Conservation (phyloP, 2,888 invertebrate species). For the Omphaloscelis lunosa region DNA sequence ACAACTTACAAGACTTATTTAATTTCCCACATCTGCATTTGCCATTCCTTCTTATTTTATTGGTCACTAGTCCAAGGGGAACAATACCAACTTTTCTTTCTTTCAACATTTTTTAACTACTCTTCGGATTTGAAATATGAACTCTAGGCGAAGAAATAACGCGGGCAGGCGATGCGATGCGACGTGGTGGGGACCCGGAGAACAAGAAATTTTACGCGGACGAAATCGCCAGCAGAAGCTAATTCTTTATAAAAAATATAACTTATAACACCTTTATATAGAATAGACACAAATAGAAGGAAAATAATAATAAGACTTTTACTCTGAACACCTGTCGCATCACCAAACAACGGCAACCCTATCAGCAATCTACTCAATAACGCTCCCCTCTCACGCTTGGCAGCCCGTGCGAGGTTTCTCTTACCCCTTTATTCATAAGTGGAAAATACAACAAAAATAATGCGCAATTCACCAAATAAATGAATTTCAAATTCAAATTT, state of each 20-base stretch:
- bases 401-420: slow-evolving; percentile 38
- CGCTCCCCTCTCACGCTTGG: slow-evolving; percentile 47
- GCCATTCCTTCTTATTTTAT: background rate
- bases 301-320: slow-evolving; percentile 52
- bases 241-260: background rate
- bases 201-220: no score
- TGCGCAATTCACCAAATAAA: background rate
- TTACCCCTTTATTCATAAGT: slow-evolving; percentile 45
- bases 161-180: no score
- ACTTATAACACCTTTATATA: background rate
- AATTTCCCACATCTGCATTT: background rate
- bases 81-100: no score
- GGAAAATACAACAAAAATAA: slow-evolving; percentile 38
- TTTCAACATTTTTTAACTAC: no score
- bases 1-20: background rate
- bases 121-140: no score
- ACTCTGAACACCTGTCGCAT: slow-evolving; percentile 44
- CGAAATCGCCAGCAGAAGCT: background rate
- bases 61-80: background rate
- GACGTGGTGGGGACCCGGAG: no score
- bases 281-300: slow-evolving; percentile 18
- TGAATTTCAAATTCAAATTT: no score
- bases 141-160: no score
- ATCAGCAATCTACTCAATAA: slow-evolving; percentile 54
- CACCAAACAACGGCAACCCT: slow-evolving; percentile 45